A percentile compares a stretch with the other conserved stretches of the same genome.
These are phyloP conservation scores for Jaculus jaculus DNA, from an alignment of 2,113 vertebrate genomes.

Conservation along the genomic window DNA sequence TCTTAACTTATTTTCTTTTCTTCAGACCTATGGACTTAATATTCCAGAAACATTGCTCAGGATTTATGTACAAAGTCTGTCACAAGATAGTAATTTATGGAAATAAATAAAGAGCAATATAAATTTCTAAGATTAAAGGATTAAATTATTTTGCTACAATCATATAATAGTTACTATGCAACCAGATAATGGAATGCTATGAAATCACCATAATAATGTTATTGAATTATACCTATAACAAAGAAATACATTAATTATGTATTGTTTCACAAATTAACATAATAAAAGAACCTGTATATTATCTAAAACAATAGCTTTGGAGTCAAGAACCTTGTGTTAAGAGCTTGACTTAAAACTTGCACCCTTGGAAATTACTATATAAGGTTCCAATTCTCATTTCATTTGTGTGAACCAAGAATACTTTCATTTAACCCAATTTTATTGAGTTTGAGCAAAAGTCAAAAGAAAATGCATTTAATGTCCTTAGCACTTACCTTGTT, in stretches of 20 bases:
- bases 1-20: background rate
- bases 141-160: conserved; percentile 23
- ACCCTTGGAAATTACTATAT: background rate
- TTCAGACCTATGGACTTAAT: background rate
- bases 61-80: background rate
- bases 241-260: background rate
- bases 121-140: background rate
- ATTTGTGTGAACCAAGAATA: conserved; percentile 20
- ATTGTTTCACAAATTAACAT: background rate
- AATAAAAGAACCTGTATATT: background rate
- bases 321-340: background rate
- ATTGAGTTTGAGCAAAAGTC: background rate
- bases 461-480: background rate
- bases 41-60: background rate
- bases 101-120: background rate
- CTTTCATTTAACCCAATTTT: background rate
- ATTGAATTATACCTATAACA: background rate
- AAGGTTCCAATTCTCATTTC: conserved; percentile 5
- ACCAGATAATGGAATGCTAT: background rate
- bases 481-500: conserved; percentile 9
- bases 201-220: background rate
- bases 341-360: background rate
- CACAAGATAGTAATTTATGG: background rate
- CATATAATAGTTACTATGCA: background rate
- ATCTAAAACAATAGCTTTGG: background rate